Evolutionary conservation across 2,888 invertebrate genomes (phyloP), one percentile per base, ranked within the genome.

Genomic region (Coecobrya sp.): DNA sequence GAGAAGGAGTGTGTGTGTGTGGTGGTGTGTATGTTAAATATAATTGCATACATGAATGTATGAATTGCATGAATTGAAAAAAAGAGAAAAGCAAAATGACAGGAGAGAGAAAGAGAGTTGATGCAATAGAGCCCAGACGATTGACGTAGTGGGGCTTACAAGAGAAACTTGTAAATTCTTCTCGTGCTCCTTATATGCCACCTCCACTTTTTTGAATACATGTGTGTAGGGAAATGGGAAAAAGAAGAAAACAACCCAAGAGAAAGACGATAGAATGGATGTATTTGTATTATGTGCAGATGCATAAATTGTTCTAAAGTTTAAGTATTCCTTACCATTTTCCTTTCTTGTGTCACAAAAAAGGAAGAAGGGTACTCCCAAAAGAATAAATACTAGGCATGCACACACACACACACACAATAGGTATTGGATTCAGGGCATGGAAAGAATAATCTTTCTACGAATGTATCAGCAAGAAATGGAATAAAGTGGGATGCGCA

Each of bases 1-100:
- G 27, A 65, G 0, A 27, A 11, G 27, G 27, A 19, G 10, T 49
- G 10, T 59, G n/a, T 19, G n/a, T 19, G 59, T 65, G 65, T n/a
- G 27, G 7, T 10, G 27, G 1, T 22, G 27, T 10, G 27, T 27
- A 65, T 65, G 62, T 7, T 25, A 65, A 70, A n/a, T 70, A 70
- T 70, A 70, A 70, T 70, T 70, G 68, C 68, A 70, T 70, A n/a
- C 68, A 70, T 70, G 68, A 70, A 30, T 70, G 68, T 70, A 70
- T 70, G 36, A 70, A 70, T 36, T 70, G 36, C 36, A n/a, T 30
- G 30, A 36, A 70, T 36, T 36, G 68, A 70, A 36, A 70, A 70
- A n/a, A 36, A 36, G n/a, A 36, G n/a, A 36, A 36, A n/a, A 13
- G 22, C 13, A 36, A 5, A 36, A 70, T 36, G 68, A 70, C 68